Percentiles rank a stretch among this genome's conserved stretches.
These are phyloP conservation scores for Stegastes partitus DNA, from an alignment of 2,113 vertebrate species.

Conservation along the genomic window DNA sequence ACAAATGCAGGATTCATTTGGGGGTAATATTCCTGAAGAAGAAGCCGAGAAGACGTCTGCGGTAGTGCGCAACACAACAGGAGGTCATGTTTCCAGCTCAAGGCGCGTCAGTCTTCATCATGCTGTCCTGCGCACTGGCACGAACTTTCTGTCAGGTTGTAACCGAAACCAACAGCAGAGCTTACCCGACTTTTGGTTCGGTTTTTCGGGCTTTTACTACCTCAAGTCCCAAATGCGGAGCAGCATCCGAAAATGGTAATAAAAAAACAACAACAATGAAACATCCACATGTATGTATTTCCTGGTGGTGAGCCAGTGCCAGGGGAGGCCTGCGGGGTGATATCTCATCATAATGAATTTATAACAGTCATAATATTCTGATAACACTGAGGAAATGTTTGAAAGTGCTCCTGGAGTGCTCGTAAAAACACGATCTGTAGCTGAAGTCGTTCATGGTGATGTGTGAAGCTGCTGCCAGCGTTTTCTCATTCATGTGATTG, in stretches of 20 bases:
- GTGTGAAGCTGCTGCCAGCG: background rate
- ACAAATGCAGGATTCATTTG: background rate
- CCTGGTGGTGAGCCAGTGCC: background rate
- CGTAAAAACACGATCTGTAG: background rate
- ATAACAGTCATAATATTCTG: background rate
- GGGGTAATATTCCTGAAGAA: background rate
- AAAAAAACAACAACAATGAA: background rate
- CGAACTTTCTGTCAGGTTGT: slow-evolving; percentile 37
- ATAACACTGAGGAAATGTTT: background rate
- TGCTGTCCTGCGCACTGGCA: slow-evolving; percentile 33
- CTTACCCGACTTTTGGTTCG: slow-evolving; percentile 4
- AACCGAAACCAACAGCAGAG: slow-evolving; percentile 1
- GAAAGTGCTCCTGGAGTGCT: background rate
- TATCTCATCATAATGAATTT: no score
- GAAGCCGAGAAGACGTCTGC: background rate
- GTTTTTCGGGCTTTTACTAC: slow-evolving; percentile 29
- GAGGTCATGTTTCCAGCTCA: background rate
- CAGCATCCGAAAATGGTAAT: slow-evolving; percentile 46
- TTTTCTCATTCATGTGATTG: slow-evolving; percentile 9
- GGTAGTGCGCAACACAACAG: background rate
- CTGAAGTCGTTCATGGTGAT: background rate
- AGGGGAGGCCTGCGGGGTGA: no score
- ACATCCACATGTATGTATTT: background rate
- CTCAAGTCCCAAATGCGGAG: slow-evolving; percentile 22
- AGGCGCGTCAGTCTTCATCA: background rate